Evolutionary conservation across 2,113 vertebrate species (phyloP), one percentile per base, ranked within the genome.

Genomic region (Sphaerodactylus townsendi): DNA sequence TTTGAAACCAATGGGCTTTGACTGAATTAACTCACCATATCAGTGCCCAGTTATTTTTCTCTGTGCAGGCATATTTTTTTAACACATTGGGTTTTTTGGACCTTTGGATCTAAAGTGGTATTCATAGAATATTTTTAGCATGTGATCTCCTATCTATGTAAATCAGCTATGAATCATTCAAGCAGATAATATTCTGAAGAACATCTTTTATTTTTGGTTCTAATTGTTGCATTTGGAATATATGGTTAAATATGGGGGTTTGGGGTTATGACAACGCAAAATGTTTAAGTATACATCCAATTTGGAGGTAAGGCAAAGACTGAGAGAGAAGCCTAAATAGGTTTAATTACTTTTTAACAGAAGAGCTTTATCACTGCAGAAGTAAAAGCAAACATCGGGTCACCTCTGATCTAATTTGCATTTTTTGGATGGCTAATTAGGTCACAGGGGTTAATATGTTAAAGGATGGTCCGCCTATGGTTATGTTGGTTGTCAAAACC

Each of bases 361-460:
- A 87, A 85, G 48, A 3, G 0, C 80, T 85, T 39, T 78, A 83
- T 87, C 19, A 76, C 41, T 81, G 69, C 74, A 89, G 90, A 86
- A 84, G 84, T 59, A 91, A 94, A 92, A 92, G 50, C 71, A 89
- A 88, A 85, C 73, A 66, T 84, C 89, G 87, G 72, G 73, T 92
- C 89, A 44, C 64, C 19, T 62, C 86, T 85, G 84, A 91, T 80
- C 77, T 85, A 66, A 73, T 92, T 92, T 92, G 89, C 87, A 89
- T 88, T 91, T 90, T 93, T 89, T 90, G 90, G 90, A 89, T 92
- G 83, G 90, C 44, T 84, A 95, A 95, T 91, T 94, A 93, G 93
- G 95, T 94, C 93, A 95, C 84, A 92, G n/a, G 79, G 79, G 83
- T 95, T 95, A 94, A 93, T 89, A 86, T 82, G 91, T 91, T 95